A percentile compares a stretch with the other conserved stretches of the same genome.
phyloP scores from a whole-genome alignment of 2,113 vertebrate genomes.

The Castor canadensis region DNA sequence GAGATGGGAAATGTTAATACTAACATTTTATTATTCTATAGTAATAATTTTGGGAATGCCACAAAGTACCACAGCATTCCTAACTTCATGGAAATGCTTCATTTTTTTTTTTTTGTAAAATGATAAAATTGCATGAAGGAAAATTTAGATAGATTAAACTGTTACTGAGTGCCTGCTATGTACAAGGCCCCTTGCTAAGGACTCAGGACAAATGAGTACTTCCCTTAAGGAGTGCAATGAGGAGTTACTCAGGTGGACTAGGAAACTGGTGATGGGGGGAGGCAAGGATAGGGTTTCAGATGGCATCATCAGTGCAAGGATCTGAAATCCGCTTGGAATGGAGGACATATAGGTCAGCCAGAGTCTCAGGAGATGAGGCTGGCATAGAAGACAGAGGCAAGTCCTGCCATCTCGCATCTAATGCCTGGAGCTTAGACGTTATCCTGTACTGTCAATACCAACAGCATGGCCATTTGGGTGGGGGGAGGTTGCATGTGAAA shows the following conservation, averaged over 20 bases:
- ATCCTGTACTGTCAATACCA: no score
- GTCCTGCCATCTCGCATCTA: background rate
- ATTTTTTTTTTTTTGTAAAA: background rate
- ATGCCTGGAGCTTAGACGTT: background rate
- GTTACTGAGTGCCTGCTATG: background rate
- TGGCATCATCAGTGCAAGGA: accelerated
- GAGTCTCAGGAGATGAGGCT: no score
- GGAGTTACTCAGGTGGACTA: no score
- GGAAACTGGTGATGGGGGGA: no score
- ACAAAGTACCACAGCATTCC: background rate
- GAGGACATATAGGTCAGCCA: accelerated
- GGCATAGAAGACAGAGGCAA: background rate
- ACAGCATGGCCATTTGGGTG: accelerated
- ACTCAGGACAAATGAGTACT: background rate
- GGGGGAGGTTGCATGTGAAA: background rate
- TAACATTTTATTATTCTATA: background rate
- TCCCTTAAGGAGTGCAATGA: background rate
- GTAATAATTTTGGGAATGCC: background rate
- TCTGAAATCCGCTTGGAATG: background rate
- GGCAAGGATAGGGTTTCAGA: background rate
- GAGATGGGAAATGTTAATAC: background rate
- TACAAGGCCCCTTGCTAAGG: background rate
- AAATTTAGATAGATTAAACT: background rate
- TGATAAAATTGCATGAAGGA: background rate
- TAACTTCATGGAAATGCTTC: background rate